Base-by-base conservation (phyloP, 2,797 vertebrate genomes). In the Cynopterus sphinx region DNA sequence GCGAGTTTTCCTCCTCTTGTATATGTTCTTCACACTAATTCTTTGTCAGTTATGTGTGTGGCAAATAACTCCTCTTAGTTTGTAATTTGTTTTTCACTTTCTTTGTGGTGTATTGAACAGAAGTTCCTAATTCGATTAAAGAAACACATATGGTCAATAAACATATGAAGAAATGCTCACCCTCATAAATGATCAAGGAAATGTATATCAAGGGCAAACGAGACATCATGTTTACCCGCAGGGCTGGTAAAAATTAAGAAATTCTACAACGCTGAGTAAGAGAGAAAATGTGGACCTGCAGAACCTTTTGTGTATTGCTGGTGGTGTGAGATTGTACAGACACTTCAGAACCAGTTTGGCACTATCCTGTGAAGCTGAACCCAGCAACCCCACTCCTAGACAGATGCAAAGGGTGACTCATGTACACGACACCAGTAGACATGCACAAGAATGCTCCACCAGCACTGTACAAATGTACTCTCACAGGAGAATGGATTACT, bases 101-200 rank as follows among this genome's bases (percentile, higher is more conserved):
- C 51, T 90, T 96, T 70, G 9, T 4, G 73, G 39, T 78, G 43
- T 95, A 51, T 82, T 90, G 71, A 94, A 63, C 85, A 88, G 33
- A 96, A 87, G 82, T 74, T 95, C 78, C 78, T 68, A 73, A 92
- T 68, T 77, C 53, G 81, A 88, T 61, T 46, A 74, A 85, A 92
- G 70, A 94, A 94, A 93, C 88, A 79, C 86, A 85, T 36, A 78
- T 36, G 68, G 93, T 16, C 77, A 83, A 43, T 51, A 88, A 85
- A 61, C 77, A 57, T 5, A 94, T 4, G 53, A 87, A 75, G 55
- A 84, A 21, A 85, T 7, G 3, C 68, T 46, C 43, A 36, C 8
- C 13, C 67, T 93, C 63, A 61, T 85, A 82, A 90, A 82, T 90
- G 90, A 90, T 63, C 19, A 61, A 36, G 84, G 16, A 82, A 85